Evolutionary conservation across 1,140 invertebrate species (phyloP).

Genomic region (Ceratina calcarata): DNA sequence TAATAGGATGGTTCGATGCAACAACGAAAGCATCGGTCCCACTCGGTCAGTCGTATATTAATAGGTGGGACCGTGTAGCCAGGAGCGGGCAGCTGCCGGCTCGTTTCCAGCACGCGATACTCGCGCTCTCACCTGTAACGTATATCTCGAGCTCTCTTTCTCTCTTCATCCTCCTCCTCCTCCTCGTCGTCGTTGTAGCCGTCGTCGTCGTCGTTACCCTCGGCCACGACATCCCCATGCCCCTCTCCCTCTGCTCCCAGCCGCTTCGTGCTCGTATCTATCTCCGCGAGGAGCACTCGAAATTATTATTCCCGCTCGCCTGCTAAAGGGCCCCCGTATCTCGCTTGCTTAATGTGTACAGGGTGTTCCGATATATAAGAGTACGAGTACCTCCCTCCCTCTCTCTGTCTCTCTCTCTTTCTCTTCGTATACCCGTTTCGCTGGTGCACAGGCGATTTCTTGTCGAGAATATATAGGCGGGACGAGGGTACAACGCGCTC

Average conservation of each 20-base stretch:
- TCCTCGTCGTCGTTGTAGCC: not conserved
- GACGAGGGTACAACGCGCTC: slow-evolving; percentile 19
- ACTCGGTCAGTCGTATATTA: slow-evolving; percentile 78
- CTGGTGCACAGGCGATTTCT: slow-evolving; percentile 41
- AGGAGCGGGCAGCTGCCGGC: slow-evolving; percentile 75
- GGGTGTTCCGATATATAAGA: slow-evolving; percentile 58
- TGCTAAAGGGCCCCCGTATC: slow-evolving; percentile 57
- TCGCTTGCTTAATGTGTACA: slow-evolving; percentile 58
- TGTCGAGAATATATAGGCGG: slow-evolving; percentile 26
- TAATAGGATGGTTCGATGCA: slow-evolving; percentile 64
- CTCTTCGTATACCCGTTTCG: not conserved
- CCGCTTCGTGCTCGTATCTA: slow-evolving; percentile 57
- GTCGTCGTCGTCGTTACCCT: slow-evolving; percentile 2
- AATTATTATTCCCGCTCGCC: slow-evolving; percentile 65
- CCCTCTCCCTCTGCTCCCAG: not conserved
- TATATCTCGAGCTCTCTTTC: slow-evolving; percentile 63
- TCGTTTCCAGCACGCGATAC: slow-evolving; percentile 78
- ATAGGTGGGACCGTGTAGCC: slow-evolving; percentile 72
- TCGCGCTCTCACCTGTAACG: slow-evolving; percentile 79
- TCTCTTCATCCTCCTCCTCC: slow-evolving; percentile 15
- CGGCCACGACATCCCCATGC: not conserved
- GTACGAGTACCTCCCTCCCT: slow-evolving; percentile 4
- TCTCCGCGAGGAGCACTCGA: slow-evolving; percentile 58
- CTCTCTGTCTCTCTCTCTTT: not conserved
- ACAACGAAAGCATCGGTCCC: slow-evolving; percentile 71